A percentile compares a stretch with the other conserved stretches of the same genome.
Evolutionary conservation across 2,888 invertebrate species (phyloP).

Genomic region (Crepidodera aurea): DNA sequence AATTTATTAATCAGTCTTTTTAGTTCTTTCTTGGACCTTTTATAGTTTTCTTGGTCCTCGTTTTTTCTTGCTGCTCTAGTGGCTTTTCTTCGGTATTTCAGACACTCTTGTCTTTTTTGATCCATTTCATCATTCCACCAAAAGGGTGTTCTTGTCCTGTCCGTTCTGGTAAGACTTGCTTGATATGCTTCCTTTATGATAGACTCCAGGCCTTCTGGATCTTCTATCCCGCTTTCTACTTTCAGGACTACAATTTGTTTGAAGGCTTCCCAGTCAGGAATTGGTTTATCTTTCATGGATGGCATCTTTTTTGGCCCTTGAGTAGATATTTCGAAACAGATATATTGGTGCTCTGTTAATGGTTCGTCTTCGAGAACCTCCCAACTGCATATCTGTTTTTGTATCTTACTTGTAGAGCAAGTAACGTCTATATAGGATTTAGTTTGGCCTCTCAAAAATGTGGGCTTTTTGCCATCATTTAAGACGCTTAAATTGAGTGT

Average conservation of each 20-base stretch:
- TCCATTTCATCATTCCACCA: slow-evolving; percentile 9
- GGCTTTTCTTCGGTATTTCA: background rate
- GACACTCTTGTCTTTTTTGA: background rate
- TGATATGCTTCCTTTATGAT: background rate
- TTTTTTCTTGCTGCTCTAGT: too few relatives aligned
- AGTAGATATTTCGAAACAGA: background rate
- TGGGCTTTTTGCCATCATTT: background rate
- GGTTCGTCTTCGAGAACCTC: background rate
- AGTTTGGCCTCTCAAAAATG: background rate
- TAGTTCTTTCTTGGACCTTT: background rate
- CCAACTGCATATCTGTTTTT: background rate
- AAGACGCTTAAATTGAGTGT: background rate
- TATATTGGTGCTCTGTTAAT: background rate
- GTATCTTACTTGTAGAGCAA: background rate
- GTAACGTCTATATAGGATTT: background rate
- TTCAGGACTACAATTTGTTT: background rate
- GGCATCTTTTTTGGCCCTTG: background rate
- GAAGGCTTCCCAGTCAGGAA: background rate
- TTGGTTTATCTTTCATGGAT: background rate
- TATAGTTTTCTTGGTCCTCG: too few relatives aligned
- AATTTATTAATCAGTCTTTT: background rate
- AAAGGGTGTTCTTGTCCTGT: background rate
- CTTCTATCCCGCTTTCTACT: background rate
- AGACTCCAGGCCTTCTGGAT: background rate
- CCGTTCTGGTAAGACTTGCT: background rate